phyloP scores from a whole-genome alignment of 2,888 invertebrate species.

The Xestobium rufovillosum region DNA sequence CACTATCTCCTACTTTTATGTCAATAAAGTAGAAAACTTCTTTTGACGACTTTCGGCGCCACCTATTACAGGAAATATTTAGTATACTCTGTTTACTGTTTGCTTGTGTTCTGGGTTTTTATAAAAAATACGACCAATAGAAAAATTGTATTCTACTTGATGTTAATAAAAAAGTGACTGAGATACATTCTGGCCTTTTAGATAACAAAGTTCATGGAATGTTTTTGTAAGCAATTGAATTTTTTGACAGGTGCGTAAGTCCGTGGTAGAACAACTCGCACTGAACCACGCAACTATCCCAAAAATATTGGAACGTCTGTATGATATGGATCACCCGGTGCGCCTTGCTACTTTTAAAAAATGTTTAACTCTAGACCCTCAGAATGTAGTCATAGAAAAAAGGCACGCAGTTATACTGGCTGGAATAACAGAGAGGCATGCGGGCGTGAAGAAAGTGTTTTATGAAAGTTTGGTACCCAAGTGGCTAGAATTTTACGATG shows the following conservation, averaged over 20 bases:
- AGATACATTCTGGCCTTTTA: constrained; percentile 8
- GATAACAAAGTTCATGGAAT: constrained; percentile 16
- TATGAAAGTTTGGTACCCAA: constrained; percentile 54
- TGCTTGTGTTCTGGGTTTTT: too few species aligned
- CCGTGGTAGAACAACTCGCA: constrained; percentile 27
- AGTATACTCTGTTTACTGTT: too few species aligned
- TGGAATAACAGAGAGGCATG: constrained; percentile 57
- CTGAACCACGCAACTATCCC: constrained; percentile 24
- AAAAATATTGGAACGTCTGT: constrained; percentile 53
- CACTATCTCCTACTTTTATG: too few species aligned
- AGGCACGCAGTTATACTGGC: constrained; percentile 53
- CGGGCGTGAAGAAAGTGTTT: constrained; percentile 45
- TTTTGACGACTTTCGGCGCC: too few species aligned
- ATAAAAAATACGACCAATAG: too few species aligned
- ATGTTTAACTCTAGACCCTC: constrained; percentile 27
- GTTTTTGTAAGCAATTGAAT: too few species aligned
- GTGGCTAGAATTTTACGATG: constrained; percentile 67
- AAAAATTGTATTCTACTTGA: too few species aligned
- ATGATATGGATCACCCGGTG: constrained; percentile 72
- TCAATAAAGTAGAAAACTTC: too few species aligned
- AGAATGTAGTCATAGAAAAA: constrained; percentile 53
- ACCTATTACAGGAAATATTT: too few species aligned
- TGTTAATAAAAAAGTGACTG: too few species aligned
- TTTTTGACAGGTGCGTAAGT: constrained; percentile 24
- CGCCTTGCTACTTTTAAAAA: constrained; percentile 49